Evolutionary conservation across 2,888 invertebrate species (phyloP), one percentile per base, ranked within the genome.

Genomic region (Cerastoderma edule): DNA sequence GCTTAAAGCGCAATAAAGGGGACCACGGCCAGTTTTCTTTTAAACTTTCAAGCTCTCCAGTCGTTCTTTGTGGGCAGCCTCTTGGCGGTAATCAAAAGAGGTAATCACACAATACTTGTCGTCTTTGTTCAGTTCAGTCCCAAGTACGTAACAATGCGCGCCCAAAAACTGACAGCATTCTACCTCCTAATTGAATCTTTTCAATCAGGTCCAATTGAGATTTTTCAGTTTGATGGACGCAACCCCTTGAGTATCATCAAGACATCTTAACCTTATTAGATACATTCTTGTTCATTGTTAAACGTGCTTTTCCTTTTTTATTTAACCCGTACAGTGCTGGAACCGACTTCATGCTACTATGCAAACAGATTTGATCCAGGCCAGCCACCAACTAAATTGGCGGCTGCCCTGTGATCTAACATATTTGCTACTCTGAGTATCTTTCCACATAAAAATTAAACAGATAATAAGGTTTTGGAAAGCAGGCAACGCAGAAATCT

Each of bases 161-260:
- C 53, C 53, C 5, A 24, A 27, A 53, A 53, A 2, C 10, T 60
- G 60, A 32, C 35, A 30, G 60, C 39, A 60, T 60, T 60, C n/a
- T 60, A 8, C 10, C 22, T 19, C 19, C 60, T 60, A 60, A 60
- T 60, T 60, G 60, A 35, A 60, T 60, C 8, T 32, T 60, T 35
- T 60, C 19, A 35, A 22, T 60, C 60, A 35, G 39, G 22, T 22
- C 35, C 60, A 35, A 60, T 60, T 60, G 60, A 60, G 19, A 33
- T n/a, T 35, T 19, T 22, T n/a, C 16, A 60, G 60, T 32, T 30
- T n/a, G 60, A 60, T 60, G 60, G 39, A 35, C 35, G n/a, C 30
- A 28, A 35, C 22, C 32, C n/a, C 8, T 27, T 13, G 32, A 28
- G 28, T 16, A 19, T n/a, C 28, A 32, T 32, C 56, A 56, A 56